Conservation (phyloP, 2,888 invertebrate genomes). For the Cryptophagus acutangulus region DNA sequence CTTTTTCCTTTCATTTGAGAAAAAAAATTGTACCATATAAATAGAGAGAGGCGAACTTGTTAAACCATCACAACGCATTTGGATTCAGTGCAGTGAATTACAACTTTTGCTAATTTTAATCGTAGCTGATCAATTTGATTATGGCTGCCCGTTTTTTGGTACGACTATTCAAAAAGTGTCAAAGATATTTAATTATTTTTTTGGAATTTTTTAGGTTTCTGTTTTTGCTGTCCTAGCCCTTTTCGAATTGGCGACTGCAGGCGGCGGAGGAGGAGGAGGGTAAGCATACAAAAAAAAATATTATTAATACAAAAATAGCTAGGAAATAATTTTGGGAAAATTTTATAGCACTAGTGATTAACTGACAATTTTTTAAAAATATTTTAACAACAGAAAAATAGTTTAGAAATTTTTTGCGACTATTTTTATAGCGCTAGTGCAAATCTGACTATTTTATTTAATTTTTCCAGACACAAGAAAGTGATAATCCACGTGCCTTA, state of each 20-base stretch:
- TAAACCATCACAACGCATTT: conserved; percentile 32
- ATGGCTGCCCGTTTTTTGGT: conserved; percentile 35
- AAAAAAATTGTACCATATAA: conserved; percentile 35
- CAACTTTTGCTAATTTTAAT: conserved; percentile 12
- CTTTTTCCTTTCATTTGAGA: conserved; percentile 35
- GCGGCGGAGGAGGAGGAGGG: conserved; percentile 51
- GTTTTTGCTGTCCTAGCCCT: conserved; percentile 42
- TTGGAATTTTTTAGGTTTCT: conserved; percentile 36
- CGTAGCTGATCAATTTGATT: conserved; percentile 28
- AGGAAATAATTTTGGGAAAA: too few relatives aligned
- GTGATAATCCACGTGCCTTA: conserved; percentile 75
- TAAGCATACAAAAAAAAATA: conserved; percentile 28
- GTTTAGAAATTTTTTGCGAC: too few relatives aligned
- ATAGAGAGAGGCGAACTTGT: conserved; percentile 33
- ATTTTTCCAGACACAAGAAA: conserved; percentile 54
- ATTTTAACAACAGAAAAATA: too few relatives aligned
- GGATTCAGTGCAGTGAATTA: conserved; percentile 36
- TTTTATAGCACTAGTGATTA: too few relatives aligned
- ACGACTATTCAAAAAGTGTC: conserved; percentile 14
- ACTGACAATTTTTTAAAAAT: too few relatives aligned
- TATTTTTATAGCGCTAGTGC: background rate
- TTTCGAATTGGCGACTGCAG: conserved; percentile 45
- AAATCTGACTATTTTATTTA: too few relatives aligned
- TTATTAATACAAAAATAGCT: too few relatives aligned
- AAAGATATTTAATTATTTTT: conserved; percentile 27